Evolutionary conservation across 30 jellyfish, hydroid and myxozoan species (phyloP).

Genomic region (Chrysaora quinquecirrha): DNA sequence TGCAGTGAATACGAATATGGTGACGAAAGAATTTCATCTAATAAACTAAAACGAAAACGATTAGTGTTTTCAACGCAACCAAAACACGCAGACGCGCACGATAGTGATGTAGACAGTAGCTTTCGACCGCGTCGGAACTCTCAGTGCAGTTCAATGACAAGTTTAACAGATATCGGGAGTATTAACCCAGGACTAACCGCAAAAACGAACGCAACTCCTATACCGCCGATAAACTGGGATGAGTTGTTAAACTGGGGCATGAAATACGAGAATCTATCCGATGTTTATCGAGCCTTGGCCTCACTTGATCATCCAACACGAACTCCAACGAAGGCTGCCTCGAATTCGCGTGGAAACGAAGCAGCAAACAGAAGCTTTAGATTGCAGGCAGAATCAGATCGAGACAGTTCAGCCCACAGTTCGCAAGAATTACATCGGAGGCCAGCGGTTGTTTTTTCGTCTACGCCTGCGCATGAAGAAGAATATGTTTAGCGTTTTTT

Average conservation of each 20-base stretch:
- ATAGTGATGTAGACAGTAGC: constrained; percentile 36
- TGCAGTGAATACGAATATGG: constrained; percentile 89
- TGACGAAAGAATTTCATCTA: constrained; percentile 52
- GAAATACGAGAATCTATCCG: constrained; percentile 74
- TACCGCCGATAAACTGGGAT: constrained; percentile 68
- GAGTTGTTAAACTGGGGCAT: constrained; percentile 74
- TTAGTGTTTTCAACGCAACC: constrained; percentile 32
- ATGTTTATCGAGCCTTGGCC: constrained; percentile 54
- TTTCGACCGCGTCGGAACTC: constrained; percentile 46
- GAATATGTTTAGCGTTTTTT: constrained; percentile 49
- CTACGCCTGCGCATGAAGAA: constrained; percentile 43
- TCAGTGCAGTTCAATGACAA: constrained; percentile 36
- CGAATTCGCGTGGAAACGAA: background rate
- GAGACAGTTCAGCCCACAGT: background rate
- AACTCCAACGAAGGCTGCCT: background rate
- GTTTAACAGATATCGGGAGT: constrained; percentile 59
- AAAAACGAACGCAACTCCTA: background rate
- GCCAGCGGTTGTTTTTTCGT: constrained; percentile 28
- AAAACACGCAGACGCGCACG: constrained; percentile 38
- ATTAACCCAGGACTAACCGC: constrained; percentile 7
- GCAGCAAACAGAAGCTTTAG: background rate
- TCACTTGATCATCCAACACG: constrained; percentile 9
- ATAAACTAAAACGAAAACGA: constrained; percentile 51
- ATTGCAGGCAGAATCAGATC: background rate
- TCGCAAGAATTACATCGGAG: constrained; percentile 21